Evolutionary conservation across 2,888 invertebrate genomes (phyloP), one percentile per base, ranked within the genome.

Genomic region (Gortyna flavago): DNA sequence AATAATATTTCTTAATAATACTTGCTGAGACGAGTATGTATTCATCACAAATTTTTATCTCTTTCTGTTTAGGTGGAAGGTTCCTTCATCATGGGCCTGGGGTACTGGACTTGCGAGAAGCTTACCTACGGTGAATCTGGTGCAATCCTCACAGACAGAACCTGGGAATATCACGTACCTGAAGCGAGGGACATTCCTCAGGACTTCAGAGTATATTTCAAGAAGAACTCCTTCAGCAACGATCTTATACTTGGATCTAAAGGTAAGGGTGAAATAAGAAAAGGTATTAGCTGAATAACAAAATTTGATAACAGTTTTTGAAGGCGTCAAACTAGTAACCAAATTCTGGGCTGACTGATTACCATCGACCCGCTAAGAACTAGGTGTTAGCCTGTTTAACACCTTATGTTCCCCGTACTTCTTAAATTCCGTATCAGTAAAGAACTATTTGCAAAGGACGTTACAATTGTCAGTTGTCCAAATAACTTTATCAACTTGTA

Each of bases 131-230:
- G 97, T 84, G 93, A 95, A 7, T 97, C 97, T 0, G 98, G 98
- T 0, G 96, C 97, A 85, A 91, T 98, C 2, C 94, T 98, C 13
- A 98, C 98, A 0, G 97, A 97, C 87, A 97, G 98, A 78, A 98
- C 98, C 16, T 98, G 98, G 98, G 97, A 97, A 80, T 98, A 98
- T 88, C 97, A 97, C 89, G 97, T 97, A 0, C 98, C 98, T 0
- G 97, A 97, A 41, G 97, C 97, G 0, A 97, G 97, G 88, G 98
- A 98, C 87, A 98, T 98, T 88, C 98, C 98, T 0, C 96, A 97
- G 70, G 98, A 98, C 92, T 97, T 98, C 80, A 97, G 98, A 71
- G 95, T 98, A 5, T 97, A 97, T 73, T 97, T 98, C 79, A 94
- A 97, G 66, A 97, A 97, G 83, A 97, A 97, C 80, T 97, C 97